Conservation (phyloP, 2,888 invertebrate species). For the Trachelus tabidus region DNA sequence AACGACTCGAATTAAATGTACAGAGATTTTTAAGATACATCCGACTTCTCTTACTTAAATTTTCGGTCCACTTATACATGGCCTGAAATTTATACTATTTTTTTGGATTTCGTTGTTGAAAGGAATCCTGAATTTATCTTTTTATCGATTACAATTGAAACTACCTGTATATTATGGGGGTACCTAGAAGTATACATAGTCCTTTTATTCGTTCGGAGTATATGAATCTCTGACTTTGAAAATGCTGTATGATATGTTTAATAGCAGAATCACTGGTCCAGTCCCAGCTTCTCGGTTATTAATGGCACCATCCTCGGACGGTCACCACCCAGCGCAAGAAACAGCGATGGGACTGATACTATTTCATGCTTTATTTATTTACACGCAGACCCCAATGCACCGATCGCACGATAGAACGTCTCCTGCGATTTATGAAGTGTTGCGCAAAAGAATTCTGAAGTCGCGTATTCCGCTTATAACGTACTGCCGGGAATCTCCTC, state of each 20-base stretch:
- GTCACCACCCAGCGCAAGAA: constrained; percentile 40
- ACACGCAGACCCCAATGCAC: constrained; percentile 42
- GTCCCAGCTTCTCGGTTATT: constrained; percentile 36
- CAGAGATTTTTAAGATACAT: background rate
- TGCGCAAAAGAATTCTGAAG: constrained; percentile 18
- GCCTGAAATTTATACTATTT: background rate
- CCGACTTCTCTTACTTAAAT: background rate
- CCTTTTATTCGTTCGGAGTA: background rate
- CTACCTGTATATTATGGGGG: background rate
- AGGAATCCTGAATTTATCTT: background rate
- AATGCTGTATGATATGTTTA: constrained; percentile 46
- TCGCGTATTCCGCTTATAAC: background rate
- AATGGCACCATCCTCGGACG: constrained; percentile 43
- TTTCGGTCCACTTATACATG: background rate
- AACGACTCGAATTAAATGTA: background rate
- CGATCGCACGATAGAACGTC: constrained; percentile 39
- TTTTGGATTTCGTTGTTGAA: background rate
- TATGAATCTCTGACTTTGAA: constrained; percentile 27
- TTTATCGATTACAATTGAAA: background rate
- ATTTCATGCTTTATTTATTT: constrained; percentile 51
- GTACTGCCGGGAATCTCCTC: background rate
- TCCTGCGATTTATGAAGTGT: constrained; percentile 47
- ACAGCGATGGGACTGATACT: constrained; percentile 46
- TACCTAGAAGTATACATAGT: background rate
- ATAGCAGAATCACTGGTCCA: constrained; percentile 38